Percentiles rank a stretch among this genome's conserved stretches.
Evolutionary conservation across 2,113 vertebrate genomes (phyloP).

Genomic region (Crotalus tigris): DNA sequence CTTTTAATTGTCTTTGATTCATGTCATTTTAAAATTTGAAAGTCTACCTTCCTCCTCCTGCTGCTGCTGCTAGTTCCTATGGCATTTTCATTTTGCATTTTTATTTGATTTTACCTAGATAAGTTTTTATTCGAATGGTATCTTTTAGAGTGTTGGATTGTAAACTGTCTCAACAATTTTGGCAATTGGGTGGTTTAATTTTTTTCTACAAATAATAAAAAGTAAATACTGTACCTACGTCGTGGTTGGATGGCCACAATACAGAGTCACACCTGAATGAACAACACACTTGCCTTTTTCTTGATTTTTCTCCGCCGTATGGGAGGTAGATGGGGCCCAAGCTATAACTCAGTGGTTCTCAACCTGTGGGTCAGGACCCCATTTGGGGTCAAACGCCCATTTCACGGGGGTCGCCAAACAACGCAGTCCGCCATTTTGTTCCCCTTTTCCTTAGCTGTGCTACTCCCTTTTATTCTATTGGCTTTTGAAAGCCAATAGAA

Average conservation of each 20-base stretch:
- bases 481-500: too few species aligned
- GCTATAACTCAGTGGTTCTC: too few species aligned
- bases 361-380: too few species aligned
- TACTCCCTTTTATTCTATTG: too few species aligned
- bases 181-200: not conserved
- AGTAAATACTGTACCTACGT: not conserved
- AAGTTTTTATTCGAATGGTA: not conserved
- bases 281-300: not conserved
- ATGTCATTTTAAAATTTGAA: not conserved
- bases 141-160: not conserved
- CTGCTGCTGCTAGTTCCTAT: not conserved
- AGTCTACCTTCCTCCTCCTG: not conserved
- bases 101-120: not conserved
- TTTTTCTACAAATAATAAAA: not conserved
- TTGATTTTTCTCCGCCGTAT: not conserved
- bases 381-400: too few species aligned
- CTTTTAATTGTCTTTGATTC: not conserved
- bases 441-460: too few species aligned
- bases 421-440: too few species aligned
- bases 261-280: not conserved
- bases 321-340: not conserved
- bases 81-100: not conserved
- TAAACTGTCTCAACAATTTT: not conserved
- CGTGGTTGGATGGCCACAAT: not conserved
- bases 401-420: too few species aligned